Conservation (phyloP, 1,140 invertebrate genomes). For the Bombus sylvicola region DNA sequence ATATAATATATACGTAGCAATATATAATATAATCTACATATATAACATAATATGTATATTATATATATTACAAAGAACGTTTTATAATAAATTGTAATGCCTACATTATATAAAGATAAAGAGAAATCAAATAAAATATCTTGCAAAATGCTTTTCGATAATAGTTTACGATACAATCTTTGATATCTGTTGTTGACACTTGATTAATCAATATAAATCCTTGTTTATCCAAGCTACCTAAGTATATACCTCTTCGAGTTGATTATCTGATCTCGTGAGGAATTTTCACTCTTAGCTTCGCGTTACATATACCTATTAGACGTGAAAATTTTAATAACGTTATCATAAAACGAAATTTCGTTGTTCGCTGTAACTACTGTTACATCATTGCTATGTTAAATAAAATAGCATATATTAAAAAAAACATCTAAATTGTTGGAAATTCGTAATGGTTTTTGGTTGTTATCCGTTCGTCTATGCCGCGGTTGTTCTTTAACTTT, state of each 20-base stretch:
- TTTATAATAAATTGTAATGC: background rate
- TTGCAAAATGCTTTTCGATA: background rate
- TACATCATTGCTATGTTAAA: too few species aligned
- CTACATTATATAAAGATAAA: background rate
- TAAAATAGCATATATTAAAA: background rate
- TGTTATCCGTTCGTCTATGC: conserved; percentile 27
- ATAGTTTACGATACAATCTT: background rate
- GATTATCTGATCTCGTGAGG: background rate
- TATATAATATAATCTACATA: too few species aligned
- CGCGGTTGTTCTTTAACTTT: conserved; percentile 32
- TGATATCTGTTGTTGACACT: background rate
- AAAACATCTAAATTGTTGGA: too few species aligned
- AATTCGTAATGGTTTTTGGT: background rate
- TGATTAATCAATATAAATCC: background rate
- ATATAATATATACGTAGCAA: too few species aligned
- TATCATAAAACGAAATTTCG: background rate
- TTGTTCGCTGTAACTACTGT: too few species aligned
- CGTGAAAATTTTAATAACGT: background rate
- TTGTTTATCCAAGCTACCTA: background rate
- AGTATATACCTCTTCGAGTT: background rate
- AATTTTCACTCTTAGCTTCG: background rate
- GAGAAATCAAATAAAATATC: background rate
- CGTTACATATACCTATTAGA: background rate
- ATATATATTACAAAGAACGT: too few species aligned
- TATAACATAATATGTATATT: too few species aligned